Evolutionary conservation across 2,113 vertebrate species (phyloP).

Genomic region (Saccopteryx leptura): DNA sequence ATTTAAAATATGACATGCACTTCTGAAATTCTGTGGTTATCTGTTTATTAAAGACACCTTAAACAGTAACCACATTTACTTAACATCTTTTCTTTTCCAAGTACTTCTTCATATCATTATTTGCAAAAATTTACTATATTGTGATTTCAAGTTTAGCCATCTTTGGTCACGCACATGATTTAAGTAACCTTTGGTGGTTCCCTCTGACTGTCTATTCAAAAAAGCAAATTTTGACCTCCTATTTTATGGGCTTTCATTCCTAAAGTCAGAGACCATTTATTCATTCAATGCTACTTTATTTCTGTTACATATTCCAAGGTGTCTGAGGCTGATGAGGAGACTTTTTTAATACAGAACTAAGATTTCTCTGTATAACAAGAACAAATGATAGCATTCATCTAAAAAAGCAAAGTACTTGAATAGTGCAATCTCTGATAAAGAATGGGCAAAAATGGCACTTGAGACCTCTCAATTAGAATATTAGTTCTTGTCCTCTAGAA

Average conservation of each 20-base stretch:
- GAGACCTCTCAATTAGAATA: constrained; percentile 81
- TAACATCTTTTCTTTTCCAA: constrained; percentile 53
- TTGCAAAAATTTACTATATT: constrained; percentile 11
- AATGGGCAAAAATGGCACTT: constrained; percentile 82
- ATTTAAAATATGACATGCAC: background rate
- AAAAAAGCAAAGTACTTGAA: constrained; percentile 82
- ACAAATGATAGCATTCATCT: constrained; percentile 85
- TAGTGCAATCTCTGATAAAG: constrained; percentile 85
- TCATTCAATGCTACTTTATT: constrained; percentile 55
- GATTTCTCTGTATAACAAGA: constrained; percentile 76
- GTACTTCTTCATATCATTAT: constrained; percentile 33
- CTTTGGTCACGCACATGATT: background rate
- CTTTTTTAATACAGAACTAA: constrained; percentile 82
- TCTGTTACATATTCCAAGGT: constrained; percentile 72
- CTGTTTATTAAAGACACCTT: background rate
- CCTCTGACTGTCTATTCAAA: constrained; percentile 60
- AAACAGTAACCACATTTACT: background rate
- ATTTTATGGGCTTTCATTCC: constrained; percentile 62
- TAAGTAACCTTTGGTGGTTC: background rate
- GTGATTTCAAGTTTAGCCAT: background rate
- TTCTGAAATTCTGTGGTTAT: constrained; percentile 8
- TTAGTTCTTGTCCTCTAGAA: constrained; percentile 77
- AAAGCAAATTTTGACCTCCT: constrained; percentile 35
- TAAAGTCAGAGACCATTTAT: constrained; percentile 63
- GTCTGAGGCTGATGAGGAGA: constrained; percentile 76